A percentile compares a stretch with the other conserved stretches of the same genome.
Conservation (phyloP, 1,140 invertebrate genomes). For the Neomicropteryx cornuta region DNA sequence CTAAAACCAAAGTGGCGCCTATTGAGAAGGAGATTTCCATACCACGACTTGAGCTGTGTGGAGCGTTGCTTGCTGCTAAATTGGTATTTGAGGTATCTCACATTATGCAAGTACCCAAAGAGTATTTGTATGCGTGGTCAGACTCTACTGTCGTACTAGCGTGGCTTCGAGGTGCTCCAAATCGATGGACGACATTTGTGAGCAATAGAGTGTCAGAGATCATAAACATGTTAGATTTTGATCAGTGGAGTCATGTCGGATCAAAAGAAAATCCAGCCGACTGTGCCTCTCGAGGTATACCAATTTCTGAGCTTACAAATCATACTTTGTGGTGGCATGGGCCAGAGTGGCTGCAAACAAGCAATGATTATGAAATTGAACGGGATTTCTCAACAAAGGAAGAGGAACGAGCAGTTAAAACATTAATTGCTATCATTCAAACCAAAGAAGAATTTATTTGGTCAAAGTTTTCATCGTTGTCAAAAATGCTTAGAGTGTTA, state of each 20-base stretch:
- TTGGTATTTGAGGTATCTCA: conserved; percentile 9
- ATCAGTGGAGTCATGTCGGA: conserved; percentile 28
- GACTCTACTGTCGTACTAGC: conserved; percentile 27
- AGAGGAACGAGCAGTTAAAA: no score
- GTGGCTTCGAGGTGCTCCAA: conserved; percentile 23
- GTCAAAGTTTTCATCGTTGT: no score
- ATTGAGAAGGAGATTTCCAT: conserved; percentile 9
- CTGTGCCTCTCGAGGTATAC: conserved; percentile 24
- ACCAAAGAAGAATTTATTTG: no score
- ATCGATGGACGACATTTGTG: conserved; percentile 22
- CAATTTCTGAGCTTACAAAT: conserved; percentile 9
- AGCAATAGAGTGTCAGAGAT: conserved; percentile 28
- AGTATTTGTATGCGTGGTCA: conserved; percentile 21
- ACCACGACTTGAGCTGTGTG: conserved; percentile 22
- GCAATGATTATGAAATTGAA: no score
- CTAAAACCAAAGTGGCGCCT: conserved; percentile 15
- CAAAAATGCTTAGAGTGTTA: no score
- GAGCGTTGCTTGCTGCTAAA: conserved; percentile 17
- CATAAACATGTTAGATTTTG: conserved; percentile 10
- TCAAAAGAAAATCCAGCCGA: conserved; percentile 33
- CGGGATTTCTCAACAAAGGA: no score
- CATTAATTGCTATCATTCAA: no score
- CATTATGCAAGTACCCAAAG: conserved; percentile 15
- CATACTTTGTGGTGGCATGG: conserved; percentile 17
- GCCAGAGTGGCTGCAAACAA: conserved; percentile 8